Percentiles rank a stretch among this genome's conserved stretches.
Conservation (phyloP, 2,113 vertebrate species). For the Tychaedon coryphoeus region DNA sequence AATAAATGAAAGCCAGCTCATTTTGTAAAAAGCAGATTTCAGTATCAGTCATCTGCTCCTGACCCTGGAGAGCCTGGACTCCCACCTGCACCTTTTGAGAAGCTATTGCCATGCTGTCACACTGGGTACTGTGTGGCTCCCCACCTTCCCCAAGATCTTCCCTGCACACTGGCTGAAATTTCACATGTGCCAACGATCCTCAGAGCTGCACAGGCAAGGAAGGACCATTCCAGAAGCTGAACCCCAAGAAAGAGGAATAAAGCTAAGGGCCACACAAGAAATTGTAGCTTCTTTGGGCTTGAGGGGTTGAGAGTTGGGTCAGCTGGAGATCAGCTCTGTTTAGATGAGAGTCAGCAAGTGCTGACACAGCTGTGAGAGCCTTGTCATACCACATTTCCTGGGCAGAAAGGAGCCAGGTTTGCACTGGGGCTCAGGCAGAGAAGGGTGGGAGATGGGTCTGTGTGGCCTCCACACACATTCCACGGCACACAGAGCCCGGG, state of each 20-base stretch:
- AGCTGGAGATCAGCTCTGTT: background rate
- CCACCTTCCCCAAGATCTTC: background rate
- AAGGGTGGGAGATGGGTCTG: background rate
- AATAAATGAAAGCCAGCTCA: background rate
- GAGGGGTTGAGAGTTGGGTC: background rate
- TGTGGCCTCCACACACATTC: rapidly evolving
- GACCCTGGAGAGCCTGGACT: background rate
- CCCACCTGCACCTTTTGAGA: background rate
- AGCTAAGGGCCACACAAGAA: background rate
- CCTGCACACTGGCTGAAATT: background rate
- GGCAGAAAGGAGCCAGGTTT: background rate
- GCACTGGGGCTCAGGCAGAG: background rate
- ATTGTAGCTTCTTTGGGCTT: rapidly evolving
- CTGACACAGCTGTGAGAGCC: background rate
- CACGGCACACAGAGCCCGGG: too few species aligned
- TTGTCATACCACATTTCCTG: background rate
- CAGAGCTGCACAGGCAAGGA: background rate
- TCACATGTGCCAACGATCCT: rapidly evolving
- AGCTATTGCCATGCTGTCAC: background rate
- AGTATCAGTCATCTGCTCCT: background rate
- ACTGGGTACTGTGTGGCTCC: background rate
- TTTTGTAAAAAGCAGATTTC: background rate
- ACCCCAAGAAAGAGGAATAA: background rate
- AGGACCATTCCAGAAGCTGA: background rate
- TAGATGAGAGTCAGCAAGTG: background rate